Base-by-base conservation (phyloP, 2,797 vertebrate species). In the Saxicola maurus region DNA sequence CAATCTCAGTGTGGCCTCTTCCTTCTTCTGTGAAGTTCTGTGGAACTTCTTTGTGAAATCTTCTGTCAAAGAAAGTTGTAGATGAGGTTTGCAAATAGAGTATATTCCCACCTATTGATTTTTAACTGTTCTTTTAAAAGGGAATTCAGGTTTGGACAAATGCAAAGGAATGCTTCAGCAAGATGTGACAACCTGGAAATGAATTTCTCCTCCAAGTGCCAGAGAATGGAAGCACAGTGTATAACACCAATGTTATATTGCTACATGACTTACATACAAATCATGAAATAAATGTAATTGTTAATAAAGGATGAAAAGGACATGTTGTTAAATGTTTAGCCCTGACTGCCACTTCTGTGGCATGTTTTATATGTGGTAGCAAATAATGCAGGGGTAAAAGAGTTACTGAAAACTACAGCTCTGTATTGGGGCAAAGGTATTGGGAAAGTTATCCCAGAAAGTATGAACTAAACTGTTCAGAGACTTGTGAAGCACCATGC, bases 121-220 rank as follows among this genome's bases (percentile, higher is more conserved):
- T 94, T 84, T 55, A 78, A 60, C 37, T 56, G 83, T 37, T 80
- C 46, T 77, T 92, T 92, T 75, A 89, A 19, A 95, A 99, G 99
- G 99, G 99, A 97, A 99, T 99, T 97, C 98, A 99, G 96, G 98
- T 99, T 95, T 99, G 99, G 99, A 99, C 98, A 95, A 99, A 99
- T 56, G 99, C 99, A 93, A 99, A 99, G 95, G 99, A 99, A 95
- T 99, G 99, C 95, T 99, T 99, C 97, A 98, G 98, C 97, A 99
- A 99, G 98, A 99, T 99, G 98, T 99, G 97, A 99, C 82, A 77
- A 31, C 75, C 62, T 78, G 94, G 94, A 95, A 95, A 87, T 72
- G 53, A 91, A 88, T 94, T 95, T 71, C 83, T 95, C 94, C 89
- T 96, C 94, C 82, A 97, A 96, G 96, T 96, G 92, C 95, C 95